These are phyloP conservation scores for Lordiphosa collinella DNA, from an alignment of 1,140 invertebrate genomes.

Conservation along the genomic window DNA sequence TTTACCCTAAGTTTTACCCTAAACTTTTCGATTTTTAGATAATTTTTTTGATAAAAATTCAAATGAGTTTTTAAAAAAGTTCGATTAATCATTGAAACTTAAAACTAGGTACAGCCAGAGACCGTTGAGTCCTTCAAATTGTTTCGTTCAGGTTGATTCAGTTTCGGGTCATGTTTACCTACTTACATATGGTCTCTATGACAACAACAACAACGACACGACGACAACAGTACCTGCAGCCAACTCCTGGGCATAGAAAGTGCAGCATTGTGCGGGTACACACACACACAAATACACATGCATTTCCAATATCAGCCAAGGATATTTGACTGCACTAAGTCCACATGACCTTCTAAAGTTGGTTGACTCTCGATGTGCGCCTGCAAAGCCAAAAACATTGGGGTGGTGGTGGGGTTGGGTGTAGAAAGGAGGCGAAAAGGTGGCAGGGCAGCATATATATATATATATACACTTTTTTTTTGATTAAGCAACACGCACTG, in stretches of 20 bases:
- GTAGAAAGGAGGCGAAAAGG: neutral
- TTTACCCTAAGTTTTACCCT: too few relatives aligned
- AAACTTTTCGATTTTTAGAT: too few relatives aligned
- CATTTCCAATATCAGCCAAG: constrained; percentile 72
- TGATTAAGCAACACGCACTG: constrained; percentile 24
- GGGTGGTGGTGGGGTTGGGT: neutral
- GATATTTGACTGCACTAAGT: constrained; percentile 70
- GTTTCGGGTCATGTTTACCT: too few relatives aligned
- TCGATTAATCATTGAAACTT: too few relatives aligned
- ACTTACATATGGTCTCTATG: constrained; percentile 12
- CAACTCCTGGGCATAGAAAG: constrained; percentile 24
- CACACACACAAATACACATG: constrained; percentile 16
- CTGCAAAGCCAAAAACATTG: constrained; percentile 21
- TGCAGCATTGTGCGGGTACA: constrained; percentile 35
- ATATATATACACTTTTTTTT: neutral
- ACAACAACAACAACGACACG: constrained; percentile 32
- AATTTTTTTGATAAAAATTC: too few relatives aligned
- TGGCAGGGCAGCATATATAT: neutral
- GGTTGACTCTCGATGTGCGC: constrained; percentile 63
- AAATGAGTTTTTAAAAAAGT: too few relatives aligned
- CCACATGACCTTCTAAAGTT: constrained; percentile 78
- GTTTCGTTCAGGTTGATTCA: too few relatives aligned
- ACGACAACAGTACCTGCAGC: constrained; percentile 6
- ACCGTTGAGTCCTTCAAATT: too few relatives aligned
- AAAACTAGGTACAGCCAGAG: too few relatives aligned